These are phyloP conservation scores for Strix aluco DNA, from an alignment of 2,113 vertebrate genomes.

Conservation along the genomic window DNA sequence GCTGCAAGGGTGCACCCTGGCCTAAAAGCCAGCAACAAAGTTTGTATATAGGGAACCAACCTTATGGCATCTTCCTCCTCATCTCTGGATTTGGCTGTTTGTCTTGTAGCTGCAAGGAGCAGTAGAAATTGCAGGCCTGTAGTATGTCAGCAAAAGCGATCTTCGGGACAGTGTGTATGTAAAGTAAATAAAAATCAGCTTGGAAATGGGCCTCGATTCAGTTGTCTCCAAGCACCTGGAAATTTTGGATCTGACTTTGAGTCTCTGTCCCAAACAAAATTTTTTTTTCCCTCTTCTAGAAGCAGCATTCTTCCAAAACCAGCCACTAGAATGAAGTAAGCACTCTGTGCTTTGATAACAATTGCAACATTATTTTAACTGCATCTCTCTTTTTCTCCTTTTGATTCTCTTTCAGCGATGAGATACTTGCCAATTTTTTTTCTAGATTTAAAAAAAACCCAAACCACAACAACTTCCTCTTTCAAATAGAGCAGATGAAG, in stretches of 20 bases:
- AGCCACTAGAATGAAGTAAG: slow-evolving; percentile 6
- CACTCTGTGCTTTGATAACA: slow-evolving; percentile 37
- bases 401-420: background rate
- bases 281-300: background rate
- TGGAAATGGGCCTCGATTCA: slow-evolving; percentile 37
- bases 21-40: background rate
- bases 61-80: background rate
- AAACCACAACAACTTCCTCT: background rate
- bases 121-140: background rate
- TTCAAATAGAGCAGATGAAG: background rate
- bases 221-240: slow-evolving; percentile 61
- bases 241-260: slow-evolving; percentile 50
- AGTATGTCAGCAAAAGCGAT: background rate
- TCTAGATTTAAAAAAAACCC: background rate
- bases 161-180: background rate
- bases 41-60: background rate
- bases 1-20: background rate
- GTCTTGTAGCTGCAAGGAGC: background rate
- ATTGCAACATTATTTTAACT: slow-evolving; percentile 54
- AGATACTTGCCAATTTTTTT: background rate
- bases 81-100: background rate
- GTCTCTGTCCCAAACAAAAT: slow-evolving; percentile 34
- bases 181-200: slow-evolving; percentile 47
- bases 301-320: slow-evolving; percentile 43
- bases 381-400: background rate